phyloP scores from a whole-genome alignment of 2,888 invertebrate genomes.

The Ctenicera cuprea region DNA sequence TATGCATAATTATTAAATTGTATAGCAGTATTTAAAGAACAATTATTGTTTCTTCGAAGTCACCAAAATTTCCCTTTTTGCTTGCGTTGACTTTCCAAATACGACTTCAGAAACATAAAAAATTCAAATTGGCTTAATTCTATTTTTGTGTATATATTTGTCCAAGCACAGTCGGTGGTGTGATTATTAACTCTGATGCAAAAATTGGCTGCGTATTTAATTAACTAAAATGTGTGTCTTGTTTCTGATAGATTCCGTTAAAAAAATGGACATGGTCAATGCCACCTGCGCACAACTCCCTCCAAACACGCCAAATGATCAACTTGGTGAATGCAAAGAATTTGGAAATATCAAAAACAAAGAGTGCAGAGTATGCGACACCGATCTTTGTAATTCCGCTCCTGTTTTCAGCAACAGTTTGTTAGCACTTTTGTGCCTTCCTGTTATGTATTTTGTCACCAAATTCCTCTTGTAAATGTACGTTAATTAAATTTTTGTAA shows the following conservation, averaged over 20 bases:
- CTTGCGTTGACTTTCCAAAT: too few relatives aligned
- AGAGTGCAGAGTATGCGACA: slow-evolving; percentile 35
- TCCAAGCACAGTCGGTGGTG: too few relatives aligned
- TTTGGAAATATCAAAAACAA: background rate
- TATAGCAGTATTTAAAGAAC: background rate
- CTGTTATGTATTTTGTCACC: slow-evolving; percentile 31
- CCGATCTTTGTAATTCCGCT: slow-evolving; percentile 40
- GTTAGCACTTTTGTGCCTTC: slow-evolving; percentile 36
- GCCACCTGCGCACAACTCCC: slow-evolving; percentile 20
- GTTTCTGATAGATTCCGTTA: slow-evolving; percentile 19
- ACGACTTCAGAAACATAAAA: too few relatives aligned
- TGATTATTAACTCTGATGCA: too few relatives aligned
- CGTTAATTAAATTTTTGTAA: background rate
- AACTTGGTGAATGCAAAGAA: background rate
- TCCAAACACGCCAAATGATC: background rate
- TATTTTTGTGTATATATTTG: background rate
- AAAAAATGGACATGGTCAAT: slow-evolving; percentile 13
- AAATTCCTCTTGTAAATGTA: slow-evolving; percentile 37
- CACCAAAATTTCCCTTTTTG: background rate
- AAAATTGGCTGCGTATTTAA: too few relatives aligned
- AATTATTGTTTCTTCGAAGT: too few relatives aligned
- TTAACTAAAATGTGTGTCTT: too few relatives aligned
- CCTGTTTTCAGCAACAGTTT: slow-evolving; percentile 19
- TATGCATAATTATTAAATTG: background rate
- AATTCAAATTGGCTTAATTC: too few relatives aligned